Evolutionary conservation across 2,888 invertebrate species (phyloP), one percentile per base, ranked within the genome.

Genomic region (Ormyrus nitidulus): DNA sequence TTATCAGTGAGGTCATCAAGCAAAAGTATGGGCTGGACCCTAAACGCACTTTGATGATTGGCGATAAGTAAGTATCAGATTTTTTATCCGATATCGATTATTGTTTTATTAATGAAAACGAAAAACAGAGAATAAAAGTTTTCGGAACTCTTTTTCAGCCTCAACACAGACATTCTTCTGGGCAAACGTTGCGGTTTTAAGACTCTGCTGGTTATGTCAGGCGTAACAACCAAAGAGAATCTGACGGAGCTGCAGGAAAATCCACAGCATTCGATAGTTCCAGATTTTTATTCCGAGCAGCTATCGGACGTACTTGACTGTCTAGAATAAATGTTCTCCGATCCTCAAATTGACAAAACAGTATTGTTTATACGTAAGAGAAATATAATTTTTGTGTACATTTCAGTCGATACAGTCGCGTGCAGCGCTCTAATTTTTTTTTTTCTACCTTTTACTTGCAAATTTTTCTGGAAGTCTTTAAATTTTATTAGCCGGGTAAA

Each of bases 141-240:
- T 34, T 34, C 3, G 3, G 34, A 4, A 34, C 34, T 64, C 34
- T 64, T 61, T 10, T 53, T 9, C 87, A 93, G 94, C 85, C 94
- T 95, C 85, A 96, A 96, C 87, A 98, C 98, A 0, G 99, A 99
- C 88, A 98, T 99, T 79, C 92, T 95, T 73, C 92, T 99, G 85
- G 99, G 98, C 0, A 95, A 95, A 51, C 93, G 95, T 82, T 97
- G 97, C 90, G 97, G 97, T 4, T 95, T 98, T 88, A 94, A 95
- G 90, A 97, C 98, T 0, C 91, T 98, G n/a, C 92, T 98, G 7
- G 98, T 99, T 0, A 91, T 97, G 65, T 94, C 95, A 6, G 98
- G 98, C 9, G 95, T 97, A 8, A 96, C 96, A 7, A 91, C 90
- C 34, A 34, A 34, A 34, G 34, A 34, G 34, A 34, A 95, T 84